Conservation (phyloP, 2,888 invertebrate genomes). For the Watsonalla cultraria region DNA sequence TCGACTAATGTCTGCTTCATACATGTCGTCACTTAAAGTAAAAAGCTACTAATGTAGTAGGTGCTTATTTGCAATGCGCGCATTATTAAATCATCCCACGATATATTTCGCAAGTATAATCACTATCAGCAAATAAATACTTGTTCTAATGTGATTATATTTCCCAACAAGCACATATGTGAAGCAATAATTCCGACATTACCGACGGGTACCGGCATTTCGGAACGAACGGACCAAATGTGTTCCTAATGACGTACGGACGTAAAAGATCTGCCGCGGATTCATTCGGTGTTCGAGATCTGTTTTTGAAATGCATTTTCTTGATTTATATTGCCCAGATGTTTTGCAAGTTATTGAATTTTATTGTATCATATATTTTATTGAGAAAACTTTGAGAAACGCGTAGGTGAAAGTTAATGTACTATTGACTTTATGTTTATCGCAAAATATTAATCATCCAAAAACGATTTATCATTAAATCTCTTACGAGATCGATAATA, state of each 20-base stretch:
- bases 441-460: too few relatives aligned
- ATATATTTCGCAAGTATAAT: neutral
- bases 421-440: too few relatives aligned
- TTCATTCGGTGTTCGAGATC: slow-evolving; percentile 9
- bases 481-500: too few relatives aligned
- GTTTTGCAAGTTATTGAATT: too few relatives aligned
- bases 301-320: slow-evolving; percentile 2
- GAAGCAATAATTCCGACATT: slow-evolving; percentile 20
- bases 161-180: slow-evolving; percentile 7
- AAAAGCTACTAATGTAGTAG: too few relatives aligned
- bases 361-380: too few relatives aligned
- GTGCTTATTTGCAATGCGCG: too few relatives aligned
- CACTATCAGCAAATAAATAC: neutral
- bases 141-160: neutral
- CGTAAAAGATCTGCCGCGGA: slow-evolving; percentile 11
- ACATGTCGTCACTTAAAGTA: too few relatives aligned
- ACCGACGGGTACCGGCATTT: slow-evolving; percentile 10
- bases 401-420: too few relatives aligned
- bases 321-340: neutral
- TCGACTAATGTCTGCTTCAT: too few relatives aligned
- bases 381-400: too few relatives aligned
- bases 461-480: too few relatives aligned
- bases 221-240: slow-evolving; percentile 20
- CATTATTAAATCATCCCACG: neutral
- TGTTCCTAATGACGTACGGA: slow-evolving; percentile 25